Evolutionary conservation across 2,113 vertebrate species (phyloP).

Genomic region (Gyps fulvus): DNA sequence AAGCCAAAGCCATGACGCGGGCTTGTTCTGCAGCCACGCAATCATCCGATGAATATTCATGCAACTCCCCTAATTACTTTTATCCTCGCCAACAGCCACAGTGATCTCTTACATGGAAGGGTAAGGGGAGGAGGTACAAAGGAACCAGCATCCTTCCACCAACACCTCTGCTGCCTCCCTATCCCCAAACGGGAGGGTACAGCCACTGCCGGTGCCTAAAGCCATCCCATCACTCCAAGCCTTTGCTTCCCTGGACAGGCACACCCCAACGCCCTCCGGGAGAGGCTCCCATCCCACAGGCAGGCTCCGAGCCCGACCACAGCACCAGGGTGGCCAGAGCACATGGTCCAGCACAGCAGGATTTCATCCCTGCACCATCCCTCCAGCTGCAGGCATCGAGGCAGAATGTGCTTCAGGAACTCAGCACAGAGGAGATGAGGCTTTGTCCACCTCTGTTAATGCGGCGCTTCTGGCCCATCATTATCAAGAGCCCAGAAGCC

Average conservation of each 20-base stretch:
- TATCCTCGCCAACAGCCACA: neutral
- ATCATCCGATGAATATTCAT: conserved; percentile 39
- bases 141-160: neutral
- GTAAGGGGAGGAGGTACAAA: neutral
- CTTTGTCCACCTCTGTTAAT: neutral
- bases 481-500: neutral
- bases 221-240: neutral
- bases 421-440: neutral
- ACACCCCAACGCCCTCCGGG: neutral
- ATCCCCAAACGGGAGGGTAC: accelerated
- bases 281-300: neutral
- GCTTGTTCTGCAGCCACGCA: neutral
- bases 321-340: accelerated
- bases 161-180: neutral
- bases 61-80: neutral
- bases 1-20: neutral
- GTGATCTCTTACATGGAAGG: neutral
- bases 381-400: neutral
- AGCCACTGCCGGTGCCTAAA: neutral
- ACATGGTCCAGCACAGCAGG: accelerated
- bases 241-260: neutral
- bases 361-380: neutral
- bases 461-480: neutral
- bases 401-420: neutral
- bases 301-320: neutral